Evolutionary conservation across 2,797 vertebrate species (phyloP).

Genomic region (Erethizon dorsatum): DNA sequence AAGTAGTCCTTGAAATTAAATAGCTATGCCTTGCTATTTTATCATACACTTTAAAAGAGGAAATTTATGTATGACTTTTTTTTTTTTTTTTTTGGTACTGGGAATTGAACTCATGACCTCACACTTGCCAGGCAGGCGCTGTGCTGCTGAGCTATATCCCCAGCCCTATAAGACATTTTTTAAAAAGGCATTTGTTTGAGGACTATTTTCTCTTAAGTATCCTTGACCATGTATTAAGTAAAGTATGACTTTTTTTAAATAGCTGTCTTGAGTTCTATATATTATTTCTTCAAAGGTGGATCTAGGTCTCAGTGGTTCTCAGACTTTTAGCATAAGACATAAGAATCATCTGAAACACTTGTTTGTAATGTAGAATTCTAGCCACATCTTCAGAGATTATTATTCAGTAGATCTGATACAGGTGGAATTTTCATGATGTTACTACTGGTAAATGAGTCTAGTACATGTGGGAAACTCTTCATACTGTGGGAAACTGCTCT

Average conservation of each 20-base stretch:
- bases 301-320: neutral
- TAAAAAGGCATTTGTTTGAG: neutral
- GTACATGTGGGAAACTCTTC: neutral
- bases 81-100: no score
- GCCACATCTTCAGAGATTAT: conserved; percentile 24
- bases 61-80: conserved; percentile 16
- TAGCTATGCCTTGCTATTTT: neutral
- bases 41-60: conserved; percentile 38
- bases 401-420: conserved; percentile 25
- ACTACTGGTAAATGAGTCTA: neutral
- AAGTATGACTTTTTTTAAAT: neutral
- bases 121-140: no score
- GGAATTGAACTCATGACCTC: no score
- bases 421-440: conserved; percentile 33
- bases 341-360: conserved; percentile 21
- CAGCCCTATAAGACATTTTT: neutral
- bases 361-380: conserved; percentile 50
- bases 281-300: conserved; percentile 47
- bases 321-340: neutral
- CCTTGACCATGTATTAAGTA: conserved; percentile 19
- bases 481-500: neutral
- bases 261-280: conserved; percentile 7
- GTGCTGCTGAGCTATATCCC: no score
- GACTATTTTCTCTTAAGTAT: neutral
- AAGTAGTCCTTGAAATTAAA: conserved; percentile 40